A percentile compares a stretch with the other conserved stretches of the same genome.
Evolutionary conservation across 1,140 invertebrate species (phyloP).

Genomic region (Solen grandis): DNA sequence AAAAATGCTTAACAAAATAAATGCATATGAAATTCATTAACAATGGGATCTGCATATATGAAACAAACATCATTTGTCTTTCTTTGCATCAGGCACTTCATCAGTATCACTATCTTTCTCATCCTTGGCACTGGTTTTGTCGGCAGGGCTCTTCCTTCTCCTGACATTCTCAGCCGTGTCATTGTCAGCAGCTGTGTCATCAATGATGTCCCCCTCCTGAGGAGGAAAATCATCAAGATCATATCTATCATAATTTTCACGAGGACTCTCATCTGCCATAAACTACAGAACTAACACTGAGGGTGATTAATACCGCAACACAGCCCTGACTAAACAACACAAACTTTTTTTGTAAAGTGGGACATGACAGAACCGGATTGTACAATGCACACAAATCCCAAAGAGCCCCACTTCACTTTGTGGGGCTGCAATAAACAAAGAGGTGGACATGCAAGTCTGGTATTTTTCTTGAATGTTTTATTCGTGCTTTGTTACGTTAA

Average conservation of each 20-base stretch:
- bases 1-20: too few relatives aligned
- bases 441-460: too few relatives aligned
- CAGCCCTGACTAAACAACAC: neutral
- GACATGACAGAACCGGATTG: neutral
- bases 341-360: neutral
- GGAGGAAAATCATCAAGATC: neutral
- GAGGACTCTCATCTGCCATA: slow-evolving; percentile 9
- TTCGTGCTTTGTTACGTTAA: too few relatives aligned
- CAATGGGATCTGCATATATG: too few relatives aligned
- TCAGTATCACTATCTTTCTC: slow-evolving; percentile 1
- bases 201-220: slow-evolving; percentile 52
- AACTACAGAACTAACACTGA: neutral
- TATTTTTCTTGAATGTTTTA: too few relatives aligned
- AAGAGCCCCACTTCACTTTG: too few relatives aligned
- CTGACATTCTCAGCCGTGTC: slow-evolving; percentile 22
- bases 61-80: slow-evolving; percentile 43
- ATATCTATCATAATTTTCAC: slow-evolving; percentile 22
- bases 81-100: slow-evolving; percentile 17
- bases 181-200: slow-evolving; percentile 45
- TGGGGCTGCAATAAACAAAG: too few relatives aligned
- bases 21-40: too few relatives aligned
- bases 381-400: slow-evolving; percentile 2
- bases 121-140: neutral
- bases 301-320: neutral
- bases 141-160: neutral